Base-by-base conservation (phyloP, 2,113 vertebrate species). In the Circaetus cinerascens region DNA sequence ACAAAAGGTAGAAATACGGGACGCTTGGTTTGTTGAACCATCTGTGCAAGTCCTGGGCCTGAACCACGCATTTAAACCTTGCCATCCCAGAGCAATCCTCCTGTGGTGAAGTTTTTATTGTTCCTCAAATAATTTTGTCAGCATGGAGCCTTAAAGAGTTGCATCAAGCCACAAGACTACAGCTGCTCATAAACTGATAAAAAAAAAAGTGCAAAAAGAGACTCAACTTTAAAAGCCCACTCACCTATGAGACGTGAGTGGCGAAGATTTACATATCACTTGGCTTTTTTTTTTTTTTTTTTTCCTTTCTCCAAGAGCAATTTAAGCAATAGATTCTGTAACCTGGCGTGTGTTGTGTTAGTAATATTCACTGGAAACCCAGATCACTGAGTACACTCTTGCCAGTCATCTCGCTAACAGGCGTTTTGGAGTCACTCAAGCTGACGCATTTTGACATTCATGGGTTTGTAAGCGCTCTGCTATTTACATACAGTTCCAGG, bases 61-160 rank as follows among this genome's bases (percentile, higher is more conserved):
- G 86, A 97, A 84, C 92, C 91, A 77, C 26, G 1, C 15, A 41
- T 87, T 94, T 95, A 93, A 98, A 96, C 81, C 79, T 91, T 89
- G 85, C 69, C 76, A 83, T 93, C 89, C 83, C 79, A 88, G 95
- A 97, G 92, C 16, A 6, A 89, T 82, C 94, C 95, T 98, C 96
- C 97, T 96, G 91, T 83, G 76, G 86, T 88, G 84, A 97, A 73
- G 83, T 97, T 98, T 95, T 94, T 97, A 73, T 94, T 96, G 95
- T 97, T 97, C 96, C 96, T 95, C 93, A 80, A 93, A 94, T 92
- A 36, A 75, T 86, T 96, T 74, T 79, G 97, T 95, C 97, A 98
- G 98, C 97, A 95, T 97, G 97, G 98, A 98, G 97, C 97, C 98
- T 98, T 98, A 98, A 98, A 95, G 92, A 97, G 83, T 97, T 96